A percentile compares a stretch with the other conserved stretches of the same genome.
Evolutionary conservation across 30 jellyfish, hydroid and myxozoan genomes (phyloP).

Genomic region (Phacellophora camtschatica): DNA sequence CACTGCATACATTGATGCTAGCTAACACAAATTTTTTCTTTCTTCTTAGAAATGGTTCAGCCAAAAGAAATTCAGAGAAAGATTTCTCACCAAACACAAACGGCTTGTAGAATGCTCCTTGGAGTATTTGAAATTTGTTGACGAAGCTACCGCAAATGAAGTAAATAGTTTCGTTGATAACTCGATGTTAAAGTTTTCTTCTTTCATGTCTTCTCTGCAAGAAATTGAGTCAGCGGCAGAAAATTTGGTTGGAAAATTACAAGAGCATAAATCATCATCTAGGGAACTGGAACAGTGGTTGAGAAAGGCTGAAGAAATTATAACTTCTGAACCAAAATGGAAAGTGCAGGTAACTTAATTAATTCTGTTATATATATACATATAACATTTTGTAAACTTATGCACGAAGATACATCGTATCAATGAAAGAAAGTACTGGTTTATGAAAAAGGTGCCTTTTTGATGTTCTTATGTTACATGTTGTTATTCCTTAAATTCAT

Average conservation of each 20-base stretch:
- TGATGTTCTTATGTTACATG: no score
- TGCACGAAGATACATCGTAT: no score
- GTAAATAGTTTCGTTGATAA: neutral
- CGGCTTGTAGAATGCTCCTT: slow-evolving; percentile 26
- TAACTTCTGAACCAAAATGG: slow-evolving; percentile 60
- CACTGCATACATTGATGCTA: neutral
- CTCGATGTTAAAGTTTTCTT: neutral
- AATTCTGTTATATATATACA: no score
- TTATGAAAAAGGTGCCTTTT: no score
- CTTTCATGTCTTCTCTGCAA: slow-evolving; percentile 26
- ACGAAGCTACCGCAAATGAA: slow-evolving; percentile 2
- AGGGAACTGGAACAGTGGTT: slow-evolving; percentile 48
- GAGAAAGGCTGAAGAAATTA: slow-evolving; percentile 49
- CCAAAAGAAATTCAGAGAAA: slow-evolving; percentile 52
- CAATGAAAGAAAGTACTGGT: no score
- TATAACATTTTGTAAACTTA: no score
- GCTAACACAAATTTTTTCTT: neutral
- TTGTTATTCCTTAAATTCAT: no score
- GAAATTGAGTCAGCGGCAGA: neutral
- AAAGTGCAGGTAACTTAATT: slow-evolving; percentile 61
- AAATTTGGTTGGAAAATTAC: neutral
- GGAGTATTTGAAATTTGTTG: neutral
- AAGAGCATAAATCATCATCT: neutral
- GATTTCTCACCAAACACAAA: slow-evolving; percentile 38
- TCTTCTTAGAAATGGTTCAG: slow-evolving; percentile 69